Evolutionary conservation across 2,888 invertebrate genomes (phyloP), one percentile per base, ranked within the genome.

Genomic region (Danaus chrysippus): DNA sequence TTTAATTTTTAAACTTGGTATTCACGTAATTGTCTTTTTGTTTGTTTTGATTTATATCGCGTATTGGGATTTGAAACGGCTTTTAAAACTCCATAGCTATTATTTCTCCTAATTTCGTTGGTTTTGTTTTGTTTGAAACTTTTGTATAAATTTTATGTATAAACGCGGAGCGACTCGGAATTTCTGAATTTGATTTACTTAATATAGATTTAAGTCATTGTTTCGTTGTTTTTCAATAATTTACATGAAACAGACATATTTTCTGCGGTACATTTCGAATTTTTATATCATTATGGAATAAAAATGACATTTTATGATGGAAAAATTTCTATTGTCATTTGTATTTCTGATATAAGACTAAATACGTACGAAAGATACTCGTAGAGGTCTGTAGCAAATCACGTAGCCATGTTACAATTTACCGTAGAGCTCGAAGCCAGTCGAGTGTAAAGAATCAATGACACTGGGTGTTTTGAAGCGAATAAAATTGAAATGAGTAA

Each of bases 1-100:
- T 70, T 74, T 70, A 71, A 72, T 71, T 71, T 72, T 71, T 64
- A 70, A 68, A 65, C 64, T 65, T 67, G 43, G 59, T 54, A 54
- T 63, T 60, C 54, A 61, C 63, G 63, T 69, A 68, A 70, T 66
- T 67, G 68, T 69, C 66, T 64, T 70, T 67, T 70, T 68, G 68
- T 67, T 68, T 61, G 59, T 62, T 59, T 46, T 49, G 49, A 61
- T 52, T 43, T 59, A 65, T 57, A 59, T 46, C 59, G 62, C 56
- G 56, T 56, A 59, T 61, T 58, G 61, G 58, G 58, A 52, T 58
- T 52, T 49, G 49, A 17, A 49, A 49, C 49, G 49, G 49, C 49
- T 49, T 17, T 49, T 49, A 49, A 49, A 49, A 49, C 17, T 49
- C 17, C 49, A 17, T 17, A 49, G 15, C 17, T 49, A 49, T 49